Evolutionary conservation across 2,888 invertebrate genomes (phyloP), one percentile per base, ranked within the genome.

Genomic region (Alloscopus bannaensis): DNA sequence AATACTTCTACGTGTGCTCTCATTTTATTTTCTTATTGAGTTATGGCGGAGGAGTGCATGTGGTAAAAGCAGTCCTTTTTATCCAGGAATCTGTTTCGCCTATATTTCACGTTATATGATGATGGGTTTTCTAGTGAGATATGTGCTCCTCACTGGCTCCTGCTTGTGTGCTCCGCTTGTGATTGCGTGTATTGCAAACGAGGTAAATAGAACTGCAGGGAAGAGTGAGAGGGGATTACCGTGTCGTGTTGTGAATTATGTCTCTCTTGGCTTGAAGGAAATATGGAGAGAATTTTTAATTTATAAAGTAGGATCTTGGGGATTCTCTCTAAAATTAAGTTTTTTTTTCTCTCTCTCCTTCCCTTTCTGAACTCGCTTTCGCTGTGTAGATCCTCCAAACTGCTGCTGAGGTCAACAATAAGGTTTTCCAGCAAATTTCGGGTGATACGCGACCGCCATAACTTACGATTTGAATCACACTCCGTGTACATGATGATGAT

Each of bases 271-370:
- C 76, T 76, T 76, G 76, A 76, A 76, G 76, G 69, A 69, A 76
- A 76, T 76, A 76, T 76, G 69, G 69, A 76, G 69, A 76, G 76
- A 76, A 76, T 76, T 76, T 76, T 76, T 76, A 76, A 76, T 76
- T 76, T 76, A 76, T 76, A 76, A 76, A 76, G 76, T 76, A 76
- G 76, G 76, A 76, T 76, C 76, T 69, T 52, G 76, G 76, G 76
- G 76, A 76, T 76, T 69, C 62, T 13, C 26, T 28, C 26, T 31
- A 59, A 69, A 76, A 76, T 69, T 76, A 69, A 69, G 69, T 50
- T 76, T 76, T 76, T 73, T 76, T 76, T 47, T 59, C 60, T 60
- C 42, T 6, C 13, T n/a, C 28, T 68, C 31, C n/a, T n/a, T n/a
- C n/a, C n/a, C n/a, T n/a, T n/a, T n/a, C n/a, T n/a, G n/a, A n/a